Conservation (phyloP, 2,113 vertebrate genomes). For the Elephantulus edwardii region DNA sequence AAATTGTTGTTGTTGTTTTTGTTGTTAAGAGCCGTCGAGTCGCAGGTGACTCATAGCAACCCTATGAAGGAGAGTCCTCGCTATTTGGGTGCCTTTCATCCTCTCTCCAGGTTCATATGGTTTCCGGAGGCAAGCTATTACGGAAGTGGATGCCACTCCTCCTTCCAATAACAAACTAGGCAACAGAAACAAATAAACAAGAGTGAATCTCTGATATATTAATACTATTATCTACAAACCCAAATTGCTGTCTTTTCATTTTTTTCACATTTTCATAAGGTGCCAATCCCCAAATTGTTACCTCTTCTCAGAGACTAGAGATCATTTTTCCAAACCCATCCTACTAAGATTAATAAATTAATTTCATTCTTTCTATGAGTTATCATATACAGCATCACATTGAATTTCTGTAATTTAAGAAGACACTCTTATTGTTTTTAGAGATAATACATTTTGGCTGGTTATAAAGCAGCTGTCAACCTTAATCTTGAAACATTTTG, state of each 20-base stretch:
- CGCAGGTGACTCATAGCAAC: no score
- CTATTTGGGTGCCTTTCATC: no score
- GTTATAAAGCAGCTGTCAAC: conserved; percentile 61
- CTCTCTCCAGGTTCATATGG: no score
- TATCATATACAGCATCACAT: conserved; percentile 14
- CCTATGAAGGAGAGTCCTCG: no score
- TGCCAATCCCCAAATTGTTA: neutral
- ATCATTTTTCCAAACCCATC: conserved; percentile 24
- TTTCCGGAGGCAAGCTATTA: no score
- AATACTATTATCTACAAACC: neutral
- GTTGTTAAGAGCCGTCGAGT: no score
- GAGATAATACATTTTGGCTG: conserved; percentile 72
- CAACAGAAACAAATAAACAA: no score
- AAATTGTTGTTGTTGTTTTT: no score
- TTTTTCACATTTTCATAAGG: neutral
- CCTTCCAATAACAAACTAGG: no score
- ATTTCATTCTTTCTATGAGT: conserved; percentile 46
- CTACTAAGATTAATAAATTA: conserved; percentile 55
- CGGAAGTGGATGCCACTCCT: no score
- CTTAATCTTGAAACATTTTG: conserved; percentile 38
- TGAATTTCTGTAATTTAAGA: conserved; percentile 63
- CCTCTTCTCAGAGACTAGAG: neutral
- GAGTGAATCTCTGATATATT: neutral
- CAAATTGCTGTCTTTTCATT: neutral
- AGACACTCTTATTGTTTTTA: conserved; percentile 60